A percentile compares a stretch with the other conserved stretches of the same genome.
phyloP scores from a whole-genome alignment of 2,797 vertebrate genomes.

The Tangara arthus region DNA sequence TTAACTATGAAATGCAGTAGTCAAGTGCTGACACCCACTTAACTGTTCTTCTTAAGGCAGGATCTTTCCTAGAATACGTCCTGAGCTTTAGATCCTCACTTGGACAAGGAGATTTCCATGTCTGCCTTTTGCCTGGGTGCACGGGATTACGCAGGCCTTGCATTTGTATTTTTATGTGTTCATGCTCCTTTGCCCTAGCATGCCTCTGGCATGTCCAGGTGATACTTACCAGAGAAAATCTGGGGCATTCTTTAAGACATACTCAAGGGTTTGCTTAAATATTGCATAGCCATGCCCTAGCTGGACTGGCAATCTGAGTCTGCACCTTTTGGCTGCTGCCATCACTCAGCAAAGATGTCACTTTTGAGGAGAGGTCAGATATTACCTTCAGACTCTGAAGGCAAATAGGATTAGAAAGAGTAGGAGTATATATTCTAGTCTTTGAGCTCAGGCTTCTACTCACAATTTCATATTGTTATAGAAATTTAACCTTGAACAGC shows the following conservation, averaged over 20 bases:
- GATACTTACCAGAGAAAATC: neutral
- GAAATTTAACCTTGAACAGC: neutral
- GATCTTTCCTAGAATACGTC: neutral
- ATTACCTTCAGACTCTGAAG: neutral
- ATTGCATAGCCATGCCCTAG: neutral
- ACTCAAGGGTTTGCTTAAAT: neutral
- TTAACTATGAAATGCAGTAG: neutral
- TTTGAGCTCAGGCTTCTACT: neutral
- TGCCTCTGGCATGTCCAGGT: neutral
- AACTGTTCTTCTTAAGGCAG: neutral
- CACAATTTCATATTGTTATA: neutral
- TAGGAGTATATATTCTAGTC: neutral
- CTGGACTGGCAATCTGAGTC: neutral
- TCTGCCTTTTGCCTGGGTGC: accelerated
- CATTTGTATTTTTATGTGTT: accelerated
- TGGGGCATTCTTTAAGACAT: neutral
- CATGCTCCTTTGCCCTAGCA: neutral
- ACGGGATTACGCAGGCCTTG: neutral
- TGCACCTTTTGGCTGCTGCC: neutral
- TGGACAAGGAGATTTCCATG: neutral
- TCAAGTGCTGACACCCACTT: neutral
- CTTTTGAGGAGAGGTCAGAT: neutral
- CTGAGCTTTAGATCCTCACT: neutral
- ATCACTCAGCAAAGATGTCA: neutral
- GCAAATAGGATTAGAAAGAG: neutral